Conservation (phyloP, 2,888 invertebrate genomes). For the Callinectes sapidus region DNA sequence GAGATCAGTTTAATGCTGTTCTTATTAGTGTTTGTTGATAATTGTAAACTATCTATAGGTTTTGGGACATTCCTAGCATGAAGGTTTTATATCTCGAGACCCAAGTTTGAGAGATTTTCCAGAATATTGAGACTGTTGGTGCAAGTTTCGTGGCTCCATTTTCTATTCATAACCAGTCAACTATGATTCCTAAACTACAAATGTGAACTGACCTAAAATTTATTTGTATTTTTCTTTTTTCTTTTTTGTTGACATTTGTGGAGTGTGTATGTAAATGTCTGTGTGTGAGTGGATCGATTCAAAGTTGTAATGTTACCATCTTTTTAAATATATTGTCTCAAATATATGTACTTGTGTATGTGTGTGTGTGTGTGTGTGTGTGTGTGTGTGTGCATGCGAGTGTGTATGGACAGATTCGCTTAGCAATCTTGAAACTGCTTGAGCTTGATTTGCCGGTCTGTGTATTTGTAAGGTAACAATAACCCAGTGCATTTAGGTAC, state of each 20-base stretch:
- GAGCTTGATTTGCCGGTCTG: not conserved
- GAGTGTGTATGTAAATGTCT: too few species aligned
- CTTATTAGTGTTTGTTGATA: not conserved
- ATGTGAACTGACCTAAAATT: not conserved
- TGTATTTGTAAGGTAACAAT: not conserved
- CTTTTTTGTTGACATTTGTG: not conserved
- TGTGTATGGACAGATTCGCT: not conserved
- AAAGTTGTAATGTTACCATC: too few species aligned
- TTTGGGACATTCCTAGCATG: not conserved
- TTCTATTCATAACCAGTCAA: not conserved
- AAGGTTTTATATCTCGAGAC: not conserved
- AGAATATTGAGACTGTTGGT: not conserved
- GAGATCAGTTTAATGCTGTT: not conserved
- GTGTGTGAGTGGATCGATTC: too few species aligned
- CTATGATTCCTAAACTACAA: not conserved
- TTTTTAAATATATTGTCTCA: too few species aligned
- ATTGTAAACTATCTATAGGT: not conserved
- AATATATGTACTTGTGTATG: too few species aligned
- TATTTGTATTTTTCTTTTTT: not conserved
- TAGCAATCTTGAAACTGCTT: not conserved
- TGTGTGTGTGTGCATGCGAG: too few species aligned
- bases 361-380: too few species aligned
- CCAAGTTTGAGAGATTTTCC: not conserved
- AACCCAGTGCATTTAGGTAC: conserved; percentile 4
- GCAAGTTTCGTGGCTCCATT: not conserved